Base-by-base conservation (phyloP, 2,797 vertebrate genomes). In the Sebastes elongatus region DNA sequence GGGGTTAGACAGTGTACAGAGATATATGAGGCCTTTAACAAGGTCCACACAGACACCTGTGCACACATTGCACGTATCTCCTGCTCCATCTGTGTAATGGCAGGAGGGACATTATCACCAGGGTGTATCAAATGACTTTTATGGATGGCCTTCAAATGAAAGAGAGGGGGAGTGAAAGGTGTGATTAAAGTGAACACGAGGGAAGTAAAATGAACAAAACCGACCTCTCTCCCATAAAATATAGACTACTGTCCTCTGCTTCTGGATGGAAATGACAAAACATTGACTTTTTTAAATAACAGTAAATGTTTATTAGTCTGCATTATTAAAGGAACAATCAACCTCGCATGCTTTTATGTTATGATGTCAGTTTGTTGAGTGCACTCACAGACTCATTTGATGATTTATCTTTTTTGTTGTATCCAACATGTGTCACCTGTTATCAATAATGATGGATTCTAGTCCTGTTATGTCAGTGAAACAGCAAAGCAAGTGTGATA, bases 71-170 rank as follows among this genome's bases (percentile, higher is more conserved):
- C 75, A 71, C 72, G 30, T 74, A 84, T 81, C 71, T 88, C 56
- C 56, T 68, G 72, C 80, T 86, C 82, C 74, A 92, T 93, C 91
- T 88, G 81, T 88, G 73, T 91, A 78, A 81, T 78, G 80, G 42
- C 81, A 89, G 79, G 72, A 83, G 85, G 81, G 72, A 91, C 82
- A 86, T 92, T 88, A 90, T 90, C 82, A 80, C 67, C n/a, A 18
- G 65, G 52, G 71, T 82, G 62, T 77, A 76, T 84, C 84, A 74
- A 77, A 86, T 76, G 57, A 88, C 85, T 85, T 85, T 84, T 84
- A 92, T 89, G 86, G 68, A 89, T 89, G 81, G 85, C 52, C 76
- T 77, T 88, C 65, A 88, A 81, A 82, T 74, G 57, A 86, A 64
- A 23, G 64, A 84, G 71, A 68, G 75, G 75, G 61, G 86, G 71